Evolutionary conservation across 2,113 vertebrate species (phyloP), one percentile per base, ranked within the genome.

Genomic region (Pygoscelis adeliae): DNA sequence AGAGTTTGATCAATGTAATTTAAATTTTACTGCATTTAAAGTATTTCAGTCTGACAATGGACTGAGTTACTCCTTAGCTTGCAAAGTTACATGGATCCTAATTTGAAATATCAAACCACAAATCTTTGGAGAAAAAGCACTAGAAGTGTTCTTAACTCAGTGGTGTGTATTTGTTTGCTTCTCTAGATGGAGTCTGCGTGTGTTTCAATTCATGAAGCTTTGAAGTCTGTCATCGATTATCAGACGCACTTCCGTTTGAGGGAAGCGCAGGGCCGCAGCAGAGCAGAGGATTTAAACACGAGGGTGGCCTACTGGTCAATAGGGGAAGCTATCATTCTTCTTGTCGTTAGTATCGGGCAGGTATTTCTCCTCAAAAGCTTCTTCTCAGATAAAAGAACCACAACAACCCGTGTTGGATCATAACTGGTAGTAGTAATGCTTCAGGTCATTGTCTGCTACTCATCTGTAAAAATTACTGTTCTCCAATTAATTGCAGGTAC

Each of bases 301-400:
- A 98, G 99, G 59, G 99, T 99, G 76, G 99, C 99, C 20, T 99
- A 99, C 88, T 99, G 99, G 99, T 99, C 99, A 29, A 98, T 99
- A 46, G 99, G 99, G 29, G 99, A 99, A 98, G 99, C 99, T 52
- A 97, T 99, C 90, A 99, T 99, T 94, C 99, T 99, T 59, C 97
- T 99, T 83, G 99, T 99, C 55, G 99, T 99, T 97, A 99, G 99
- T 98, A 98, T 99, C 13, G 99, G 99, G 98, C 99, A 99, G 98
- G 99, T 99, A 7, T 99, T 99, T 52, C 98, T 99, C 77, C 98
- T 99, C 52, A 99, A 99, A 97, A 99, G 99, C 96, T 99, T 99
- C 98, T 99, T 99, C 98, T 99, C 99, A 0, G 99, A 99, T 98
- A 99, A 98, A 98, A 99, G 99, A 98, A 99, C 99, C 97, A 99